Evolutionary conservation across 2,888 invertebrate genomes (phyloP).

Genomic region (Acleris holmiana): DNA sequence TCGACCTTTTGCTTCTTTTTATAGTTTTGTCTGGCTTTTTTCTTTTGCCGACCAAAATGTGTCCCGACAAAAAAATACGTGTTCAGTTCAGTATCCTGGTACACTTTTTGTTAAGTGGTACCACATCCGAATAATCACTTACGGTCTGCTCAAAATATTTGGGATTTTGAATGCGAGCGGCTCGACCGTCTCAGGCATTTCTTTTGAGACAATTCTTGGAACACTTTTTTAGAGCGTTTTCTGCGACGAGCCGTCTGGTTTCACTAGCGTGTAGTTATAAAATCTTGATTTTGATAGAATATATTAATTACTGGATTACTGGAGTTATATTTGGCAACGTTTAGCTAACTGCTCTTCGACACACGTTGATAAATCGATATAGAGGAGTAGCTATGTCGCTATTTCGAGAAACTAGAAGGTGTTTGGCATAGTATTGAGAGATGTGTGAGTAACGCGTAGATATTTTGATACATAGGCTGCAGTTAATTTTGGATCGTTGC

Average conservation of each 20-base stretch:
- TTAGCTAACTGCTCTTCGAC: conserved; percentile 52
- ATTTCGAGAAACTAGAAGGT: conserved; percentile 83
- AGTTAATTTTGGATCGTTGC: conserved; percentile 84
- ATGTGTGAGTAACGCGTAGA: conserved; percentile 82
- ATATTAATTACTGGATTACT: conserved; percentile 2
- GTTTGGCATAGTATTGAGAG: conserved; percentile 84
- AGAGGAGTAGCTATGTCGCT: conserved; percentile 69
- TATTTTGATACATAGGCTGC: conserved; percentile 84
- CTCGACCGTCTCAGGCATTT: conserved; percentile 64
- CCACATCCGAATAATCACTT: conserved; percentile 84
- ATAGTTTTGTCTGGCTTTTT: conserved; percentile 78
- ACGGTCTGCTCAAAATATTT: conserved; percentile 82
- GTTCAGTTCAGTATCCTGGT: conserved; percentile 81
- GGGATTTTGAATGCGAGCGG: conserved; percentile 73
- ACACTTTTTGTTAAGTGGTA: conserved; percentile 80
- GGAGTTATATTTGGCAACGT: conserved; percentile 41
- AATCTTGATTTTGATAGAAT: conserved; percentile 7
- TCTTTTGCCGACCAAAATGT: conserved; percentile 79
- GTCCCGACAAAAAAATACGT: conserved; percentile 74
- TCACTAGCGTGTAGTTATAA: conserved; percentile 38
- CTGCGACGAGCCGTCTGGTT: conserved; percentile 51
- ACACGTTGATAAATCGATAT: conserved; percentile 72
- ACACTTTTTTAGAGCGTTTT: conserved; percentile 55
- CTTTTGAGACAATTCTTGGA: conserved; percentile 74
- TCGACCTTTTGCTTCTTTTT: conserved; percentile 80